These are phyloP conservation scores for Ascidia mentula DNA, from an alignment of 23 tunicate genomes.

Conservation along the genomic window DNA sequence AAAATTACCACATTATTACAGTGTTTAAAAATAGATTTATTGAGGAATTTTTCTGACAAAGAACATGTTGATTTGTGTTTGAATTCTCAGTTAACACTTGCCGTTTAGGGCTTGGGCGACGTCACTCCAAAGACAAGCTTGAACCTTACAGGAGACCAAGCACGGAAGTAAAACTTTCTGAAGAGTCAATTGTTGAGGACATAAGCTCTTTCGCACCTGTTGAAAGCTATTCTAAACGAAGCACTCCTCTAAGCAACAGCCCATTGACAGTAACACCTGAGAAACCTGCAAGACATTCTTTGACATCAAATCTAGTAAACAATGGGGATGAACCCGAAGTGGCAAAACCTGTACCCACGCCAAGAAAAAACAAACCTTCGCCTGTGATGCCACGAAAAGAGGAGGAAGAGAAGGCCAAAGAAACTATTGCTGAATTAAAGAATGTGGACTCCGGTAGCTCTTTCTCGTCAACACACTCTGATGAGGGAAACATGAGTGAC, in stretches of 20 bases:
- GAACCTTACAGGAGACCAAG: neutral
- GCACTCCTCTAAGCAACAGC: neutral
- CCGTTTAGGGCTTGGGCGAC: neutral
- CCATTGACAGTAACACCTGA: neutral
- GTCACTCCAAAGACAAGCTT: neutral
- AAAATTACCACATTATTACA: no score
- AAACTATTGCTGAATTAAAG: neutral
- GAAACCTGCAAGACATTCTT: neutral
- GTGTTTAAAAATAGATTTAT: no score
- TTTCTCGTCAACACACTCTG: constrained; percentile 25
- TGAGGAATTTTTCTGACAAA: no score
- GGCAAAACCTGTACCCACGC: constrained; percentile 2
- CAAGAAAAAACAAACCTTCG: neutral
- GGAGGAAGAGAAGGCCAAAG: neutral
- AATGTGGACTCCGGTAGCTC: constrained; percentile 19
- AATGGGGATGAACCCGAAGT: neutral
- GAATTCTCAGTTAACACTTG: no score
- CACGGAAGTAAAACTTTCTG: neutral
- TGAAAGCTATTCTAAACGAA: neutral
- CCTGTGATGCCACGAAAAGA: constrained; percentile 1
- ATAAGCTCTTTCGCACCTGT: neutral
- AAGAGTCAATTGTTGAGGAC: constrained; percentile 1
- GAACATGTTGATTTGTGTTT: no score
- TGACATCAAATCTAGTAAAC: neutral
- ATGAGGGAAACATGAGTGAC: constrained; percentile 7